Evolutionary conservation across 53 echinoderm and acorn worm genomes (phyloP).

Genomic region (Glandiceps talaboti): DNA sequence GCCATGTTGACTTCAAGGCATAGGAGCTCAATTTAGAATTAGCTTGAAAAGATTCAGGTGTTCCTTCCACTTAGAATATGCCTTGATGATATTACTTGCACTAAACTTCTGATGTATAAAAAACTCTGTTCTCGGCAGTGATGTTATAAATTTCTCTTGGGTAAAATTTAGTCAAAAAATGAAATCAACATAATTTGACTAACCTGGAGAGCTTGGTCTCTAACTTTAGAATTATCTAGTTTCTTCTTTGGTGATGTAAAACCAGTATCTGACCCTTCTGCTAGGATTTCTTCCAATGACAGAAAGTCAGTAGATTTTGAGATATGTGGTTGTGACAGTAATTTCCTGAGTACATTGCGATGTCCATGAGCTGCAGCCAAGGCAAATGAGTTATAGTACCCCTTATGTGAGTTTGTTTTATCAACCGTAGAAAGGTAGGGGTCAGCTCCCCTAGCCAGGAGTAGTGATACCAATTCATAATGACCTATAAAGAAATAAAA

Average conservation of each 20-base stretch:
- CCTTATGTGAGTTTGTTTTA: slow-evolving; percentile 76
- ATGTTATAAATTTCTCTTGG: too few relatives aligned
- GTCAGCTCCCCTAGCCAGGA: slow-evolving; percentile 74
- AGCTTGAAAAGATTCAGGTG: too few relatives aligned
- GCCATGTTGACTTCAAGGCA: too few relatives aligned
- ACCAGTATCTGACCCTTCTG: slow-evolving; percentile 54
- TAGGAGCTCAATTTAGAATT: too few relatives aligned
- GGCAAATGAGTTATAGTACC: slow-evolving; percentile 87
- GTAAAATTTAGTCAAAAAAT: too few relatives aligned
- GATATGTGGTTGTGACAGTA: slow-evolving; percentile 73
- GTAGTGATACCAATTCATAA: slow-evolving; percentile 64
- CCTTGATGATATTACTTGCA: too few relatives aligned
- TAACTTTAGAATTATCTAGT: background rate
- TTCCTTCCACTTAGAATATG: too few relatives aligned
- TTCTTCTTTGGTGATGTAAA: background rate
- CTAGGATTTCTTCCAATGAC: slow-evolving; percentile 87
- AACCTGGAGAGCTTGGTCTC: background rate
- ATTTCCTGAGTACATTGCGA: slow-evolving; percentile 73
- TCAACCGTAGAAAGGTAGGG: slow-evolving; percentile 81
- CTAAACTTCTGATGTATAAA: too few relatives aligned
- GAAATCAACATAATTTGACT: too few relatives aligned
- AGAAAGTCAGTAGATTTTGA: slow-evolving; percentile 70
- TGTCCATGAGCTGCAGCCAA: slow-evolving; percentile 91
- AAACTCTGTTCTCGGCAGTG: too few relatives aligned
- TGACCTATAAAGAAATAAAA: slow-evolving; percentile 53